Conservation (phyloP, 2,888 invertebrate species). For the Sinotaia quadrata region DNA sequence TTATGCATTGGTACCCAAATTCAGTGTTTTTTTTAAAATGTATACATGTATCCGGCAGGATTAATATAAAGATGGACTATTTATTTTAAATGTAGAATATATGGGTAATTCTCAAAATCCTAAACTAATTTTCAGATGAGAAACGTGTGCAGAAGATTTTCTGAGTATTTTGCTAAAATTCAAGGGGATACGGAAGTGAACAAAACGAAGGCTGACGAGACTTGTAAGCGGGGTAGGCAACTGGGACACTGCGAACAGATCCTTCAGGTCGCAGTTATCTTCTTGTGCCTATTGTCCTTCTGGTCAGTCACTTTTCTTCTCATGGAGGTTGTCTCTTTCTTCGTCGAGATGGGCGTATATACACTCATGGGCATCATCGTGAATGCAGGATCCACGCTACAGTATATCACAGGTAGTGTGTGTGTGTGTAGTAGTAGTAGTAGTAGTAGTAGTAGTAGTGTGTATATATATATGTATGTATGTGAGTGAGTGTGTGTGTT, state of each 20-base stretch:
- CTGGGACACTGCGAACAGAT: constrained; percentile 26
- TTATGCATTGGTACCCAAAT: no score
- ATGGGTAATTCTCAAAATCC: no score
- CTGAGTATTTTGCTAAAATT: neutral
- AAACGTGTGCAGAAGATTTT: constrained; percentile 10
- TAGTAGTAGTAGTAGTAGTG: no score
- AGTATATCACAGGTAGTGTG: constrained; percentile 57
- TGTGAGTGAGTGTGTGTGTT: no score
- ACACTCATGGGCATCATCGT: constrained; percentile 66
- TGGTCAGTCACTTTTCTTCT: constrained; percentile 57
- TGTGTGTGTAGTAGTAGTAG: no score
- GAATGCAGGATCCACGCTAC: constrained; percentile 57
- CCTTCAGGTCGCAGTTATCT: constrained; percentile 44
- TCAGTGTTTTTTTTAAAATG: no score
- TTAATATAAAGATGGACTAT: no score
- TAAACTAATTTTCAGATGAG: constrained; percentile 7
- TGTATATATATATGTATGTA: no score
- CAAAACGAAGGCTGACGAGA: constrained; percentile 36
- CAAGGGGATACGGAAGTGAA: constrained; percentile 31
- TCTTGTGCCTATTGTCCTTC: constrained; percentile 51
- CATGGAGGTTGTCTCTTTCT: constrained; percentile 62
- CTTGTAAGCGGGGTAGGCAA: constrained; percentile 32
- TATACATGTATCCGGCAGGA: no score
- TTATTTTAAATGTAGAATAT: no score
- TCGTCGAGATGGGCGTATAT: constrained; percentile 63